Conservation (phyloP, 1,140 invertebrate species). For the Pantala flavescens region DNA sequence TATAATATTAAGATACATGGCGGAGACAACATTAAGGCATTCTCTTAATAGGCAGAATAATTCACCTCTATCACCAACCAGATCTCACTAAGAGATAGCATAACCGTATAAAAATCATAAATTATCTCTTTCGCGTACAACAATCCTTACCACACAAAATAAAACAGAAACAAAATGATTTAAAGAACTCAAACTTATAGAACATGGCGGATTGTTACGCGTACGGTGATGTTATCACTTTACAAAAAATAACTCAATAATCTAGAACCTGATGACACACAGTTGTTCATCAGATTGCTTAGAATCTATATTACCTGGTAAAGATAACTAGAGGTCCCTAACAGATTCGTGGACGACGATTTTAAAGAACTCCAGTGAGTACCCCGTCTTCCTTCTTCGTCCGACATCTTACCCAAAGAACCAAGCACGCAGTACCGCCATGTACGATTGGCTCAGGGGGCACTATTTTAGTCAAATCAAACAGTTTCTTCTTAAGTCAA, state of each 20-base stretch:
- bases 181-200: not conserved
- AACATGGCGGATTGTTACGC: conserved; percentile 7
- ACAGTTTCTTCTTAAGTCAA: too few species aligned
- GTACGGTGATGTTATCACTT: not conserved
- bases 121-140: too few species aligned
- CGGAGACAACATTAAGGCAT: too few species aligned
- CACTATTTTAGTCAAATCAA: not conserved
- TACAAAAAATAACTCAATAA: not conserved
- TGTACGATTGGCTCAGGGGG: not conserved
- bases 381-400: not conserved
- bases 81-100: too few species aligned
- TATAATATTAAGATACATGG: too few species aligned
- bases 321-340: not conserved
- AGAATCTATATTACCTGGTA: not conserved
- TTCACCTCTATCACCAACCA: too few species aligned
- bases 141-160: not conserved
- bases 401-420: not conserved
- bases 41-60: too few species aligned
- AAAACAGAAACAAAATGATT: not conserved
- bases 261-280: not conserved
- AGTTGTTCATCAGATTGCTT: not conserved
- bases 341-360: not conserved
- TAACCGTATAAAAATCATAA: too few species aligned
- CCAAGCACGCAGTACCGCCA: conserved; percentile 1
- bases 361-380: not conserved